A percentile compares a stretch with the other conserved stretches of the same genome.
These are phyloP conservation scores for Hippocampus kuda DNA, from an alignment of 2,797 vertebrate genomes.

Conservation along the genomic window DNA sequence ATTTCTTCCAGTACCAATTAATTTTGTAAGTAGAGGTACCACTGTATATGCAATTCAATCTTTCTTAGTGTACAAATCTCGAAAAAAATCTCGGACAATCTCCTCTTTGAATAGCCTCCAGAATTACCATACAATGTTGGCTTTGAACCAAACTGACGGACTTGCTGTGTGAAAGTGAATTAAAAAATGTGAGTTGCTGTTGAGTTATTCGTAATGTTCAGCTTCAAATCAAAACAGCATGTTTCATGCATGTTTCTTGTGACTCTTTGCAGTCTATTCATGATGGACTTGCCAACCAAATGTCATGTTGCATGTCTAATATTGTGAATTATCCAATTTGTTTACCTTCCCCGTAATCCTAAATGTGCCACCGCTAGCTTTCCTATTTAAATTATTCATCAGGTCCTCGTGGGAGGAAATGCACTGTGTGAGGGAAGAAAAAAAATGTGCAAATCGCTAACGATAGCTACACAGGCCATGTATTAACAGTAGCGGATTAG, in stretches of 20 bases:
- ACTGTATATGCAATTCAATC: too few species aligned
- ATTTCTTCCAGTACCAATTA: too few species aligned
- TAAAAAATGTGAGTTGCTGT: too few species aligned
- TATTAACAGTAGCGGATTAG: slow-evolving; percentile 61
- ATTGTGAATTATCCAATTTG: background rate
- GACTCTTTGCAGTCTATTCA: background rate
- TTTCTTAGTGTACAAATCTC: too few species aligned
- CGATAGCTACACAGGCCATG: slow-evolving; percentile 31
- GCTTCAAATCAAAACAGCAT: background rate
- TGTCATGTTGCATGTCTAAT: background rate
- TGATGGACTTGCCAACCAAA: background rate
- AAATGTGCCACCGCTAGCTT: slow-evolving; percentile 27
- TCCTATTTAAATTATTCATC: slow-evolving; percentile 43
- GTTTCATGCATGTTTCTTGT: background rate
- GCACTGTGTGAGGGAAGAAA: background rate
- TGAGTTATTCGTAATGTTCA: too few species aligned
- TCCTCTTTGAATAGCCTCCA: too few species aligned
- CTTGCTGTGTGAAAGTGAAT: too few species aligned
- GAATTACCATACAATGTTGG: too few species aligned
- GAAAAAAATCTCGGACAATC: too few species aligned
- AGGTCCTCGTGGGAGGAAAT: background rate
- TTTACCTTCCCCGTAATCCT: slow-evolving; percentile 7
- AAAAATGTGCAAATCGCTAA: slow-evolving; percentile 8
- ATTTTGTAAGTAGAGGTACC: too few species aligned
- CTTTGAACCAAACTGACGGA: too few species aligned